Evolutionary conservation across 2,888 invertebrate genomes (phyloP), one percentile per base, ranked within the genome.

Genomic region (Tetranychus piercei): DNA sequence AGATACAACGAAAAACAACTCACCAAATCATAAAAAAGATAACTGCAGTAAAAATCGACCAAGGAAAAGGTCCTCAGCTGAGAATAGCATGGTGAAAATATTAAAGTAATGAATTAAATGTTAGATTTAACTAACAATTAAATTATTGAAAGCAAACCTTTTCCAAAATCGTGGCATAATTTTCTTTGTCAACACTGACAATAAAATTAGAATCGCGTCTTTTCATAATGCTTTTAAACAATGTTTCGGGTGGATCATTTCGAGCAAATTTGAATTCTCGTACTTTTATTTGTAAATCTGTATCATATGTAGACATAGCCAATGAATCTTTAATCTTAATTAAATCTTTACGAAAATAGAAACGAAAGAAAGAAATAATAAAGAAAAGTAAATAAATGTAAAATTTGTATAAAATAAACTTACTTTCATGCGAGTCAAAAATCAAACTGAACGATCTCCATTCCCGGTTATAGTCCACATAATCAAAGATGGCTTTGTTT

Each of bases 401-500:
- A 69, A 69, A 1, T 69, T 6, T 5, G 0, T 3, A 34, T 69
- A 18, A 69, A 69, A 23, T 22, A 23, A n/a, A 69, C 20, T 4
- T 23, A 69, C 69, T 23, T 69, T 20, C 22, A 69, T 20, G n/a
- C 6, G 69, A 23, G 34, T 69, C 69, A 69, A 23, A 69, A 5
- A 69, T 20, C 20, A 69, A 8, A 11, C 22, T 69, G 69, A 69
- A 69, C 11, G 69, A 69, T 69, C 22, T 69, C 69, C 69, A 69
- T 69, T 69, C 69, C 18, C 69, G 18, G 22, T 69, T 69, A 20
- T 23, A n/a, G 20, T 20, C 22, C 9, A 69, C 34, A 69, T 69
- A 69, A 69, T 69, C 69, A 11, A 23, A 23, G 6, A 69, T 23
- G 9, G 69, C 69, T 69, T 69, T 69, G 69, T 69, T 69, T 22